A percentile compares a stretch with the other conserved stretches of the same genome.
phyloP scores from a whole-genome alignment of 2,797 vertebrate genomes.

The Falco concolor region DNA sequence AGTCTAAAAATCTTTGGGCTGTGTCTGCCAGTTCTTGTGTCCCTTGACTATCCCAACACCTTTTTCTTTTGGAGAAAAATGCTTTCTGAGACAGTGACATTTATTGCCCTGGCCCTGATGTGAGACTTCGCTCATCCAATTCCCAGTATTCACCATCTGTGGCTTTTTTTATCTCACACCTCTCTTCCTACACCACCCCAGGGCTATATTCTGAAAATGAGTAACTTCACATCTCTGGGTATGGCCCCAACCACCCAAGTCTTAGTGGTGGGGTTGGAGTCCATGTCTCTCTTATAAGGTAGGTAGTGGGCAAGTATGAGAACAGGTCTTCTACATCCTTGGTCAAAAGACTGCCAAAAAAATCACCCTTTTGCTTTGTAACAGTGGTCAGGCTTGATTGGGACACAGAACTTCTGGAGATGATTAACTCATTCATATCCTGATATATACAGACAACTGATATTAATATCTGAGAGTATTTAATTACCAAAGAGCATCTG shows the following conservation, averaged over 20 bases:
- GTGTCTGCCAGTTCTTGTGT: background rate
- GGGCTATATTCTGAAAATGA: background rate
- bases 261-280: background rate
- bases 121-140: background rate
- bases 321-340: background rate
- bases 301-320: background rate
- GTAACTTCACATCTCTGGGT: background rate
- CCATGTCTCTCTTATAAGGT: background rate
- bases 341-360: background rate
- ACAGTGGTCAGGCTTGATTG: background rate
- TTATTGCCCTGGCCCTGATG: background rate
- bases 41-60: background rate
- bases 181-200: background rate
- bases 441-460: background rate
- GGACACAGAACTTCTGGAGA: background rate
- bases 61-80: background rate
- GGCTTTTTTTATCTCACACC: background rate
- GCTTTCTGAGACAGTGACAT: background rate
- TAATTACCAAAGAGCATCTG: background rate
- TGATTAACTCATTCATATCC: background rate
- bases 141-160: background rate
- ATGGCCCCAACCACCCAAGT: background rate
- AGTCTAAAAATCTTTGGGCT: background rate
- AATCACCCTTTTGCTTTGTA: background rate
- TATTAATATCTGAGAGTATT: background rate